Evolutionary conservation across 2,888 invertebrate species (phyloP), one percentile per base, ranked within the genome.

Genomic region (Eupsilia transversa): DNA sequence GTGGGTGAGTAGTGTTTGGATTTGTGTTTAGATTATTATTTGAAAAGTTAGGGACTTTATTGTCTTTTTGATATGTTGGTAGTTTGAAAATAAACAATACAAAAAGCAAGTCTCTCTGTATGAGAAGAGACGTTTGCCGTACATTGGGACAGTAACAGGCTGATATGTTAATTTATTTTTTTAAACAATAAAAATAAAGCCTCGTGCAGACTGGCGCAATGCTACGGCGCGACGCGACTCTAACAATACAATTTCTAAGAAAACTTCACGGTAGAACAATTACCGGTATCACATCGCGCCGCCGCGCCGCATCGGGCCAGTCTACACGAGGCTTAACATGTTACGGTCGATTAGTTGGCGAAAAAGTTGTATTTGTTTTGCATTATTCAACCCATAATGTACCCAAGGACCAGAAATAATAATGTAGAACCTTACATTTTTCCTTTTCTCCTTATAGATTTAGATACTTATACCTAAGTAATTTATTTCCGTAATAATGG

Each of bases 11-110:
- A 61, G 65, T 33, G 17, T 67, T 67, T 59, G 38, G 17, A 52
- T 74, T 57, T 65, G 30, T 77, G 23, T 49, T 67, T 64, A 23
- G 35, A 54, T 79, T 61, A n/a, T 79, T 70, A 54, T 76, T 76
- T 79, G n/a, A 30, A 61, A 46, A 27, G 38, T 69, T 69, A 3
- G 12, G n/a, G 3, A 23, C 12, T 23, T 30, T 0, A 65, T 46
- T n/a, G 30, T 38, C 10, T 0, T 46, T 64, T 46, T 63, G 35
- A n/a, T n/a, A 6, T 49, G 17, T 30, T 46, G 30, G 14, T 60
- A 10, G 3, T 0, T 56, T 27, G 7, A 17, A 46, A 43, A 56
- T 23, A 68, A 68, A 30, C 1, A 17, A n/a, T n/a, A n/a, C n/a
- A n/a, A n/a, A n/a, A n/a, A n/a, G n/a, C n/a, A n/a, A n/a, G n/a